Evolutionary conservation across 1,140 invertebrate genomes (phyloP).

Genomic region (Aricia agestis): DNA sequence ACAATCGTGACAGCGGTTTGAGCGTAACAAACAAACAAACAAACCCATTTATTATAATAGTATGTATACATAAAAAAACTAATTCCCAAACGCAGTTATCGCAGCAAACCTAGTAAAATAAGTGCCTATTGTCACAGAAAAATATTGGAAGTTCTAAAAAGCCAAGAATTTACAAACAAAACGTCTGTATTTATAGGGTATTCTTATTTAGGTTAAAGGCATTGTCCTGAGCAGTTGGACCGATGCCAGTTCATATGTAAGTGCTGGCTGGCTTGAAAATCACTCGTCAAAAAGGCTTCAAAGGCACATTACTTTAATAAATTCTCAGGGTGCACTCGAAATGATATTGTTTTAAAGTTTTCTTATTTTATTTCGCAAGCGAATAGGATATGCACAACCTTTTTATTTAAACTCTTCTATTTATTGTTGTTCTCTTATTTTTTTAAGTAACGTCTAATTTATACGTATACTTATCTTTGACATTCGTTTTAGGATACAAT

Average conservation of each 20-base stretch:
- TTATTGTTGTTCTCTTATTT: no score
- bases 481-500: no score
- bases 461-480: no score
- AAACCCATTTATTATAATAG: no score
- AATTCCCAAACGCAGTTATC: no score
- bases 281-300: conserved; percentile 3
- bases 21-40: no score
- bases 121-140: background rate
- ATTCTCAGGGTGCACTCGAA: background rate
- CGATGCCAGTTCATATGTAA: background rate
- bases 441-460: no score
- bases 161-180: conserved; percentile 2
- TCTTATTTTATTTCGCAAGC: background rate
- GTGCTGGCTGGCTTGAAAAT: background rate
- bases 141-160: background rate
- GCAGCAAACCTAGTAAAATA: background rate
- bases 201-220: conserved; percentile 13
- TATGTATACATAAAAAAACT: no score
- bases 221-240: conserved; percentile 1
- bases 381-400: background rate
- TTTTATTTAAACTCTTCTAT: no score
- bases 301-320: background rate
- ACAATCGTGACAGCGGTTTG: no score
- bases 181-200: conserved; percentile 6
- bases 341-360: background rate